Base-by-base conservation (phyloP, 2,888 invertebrate species). In the Trissolcus japonicus region DNA sequence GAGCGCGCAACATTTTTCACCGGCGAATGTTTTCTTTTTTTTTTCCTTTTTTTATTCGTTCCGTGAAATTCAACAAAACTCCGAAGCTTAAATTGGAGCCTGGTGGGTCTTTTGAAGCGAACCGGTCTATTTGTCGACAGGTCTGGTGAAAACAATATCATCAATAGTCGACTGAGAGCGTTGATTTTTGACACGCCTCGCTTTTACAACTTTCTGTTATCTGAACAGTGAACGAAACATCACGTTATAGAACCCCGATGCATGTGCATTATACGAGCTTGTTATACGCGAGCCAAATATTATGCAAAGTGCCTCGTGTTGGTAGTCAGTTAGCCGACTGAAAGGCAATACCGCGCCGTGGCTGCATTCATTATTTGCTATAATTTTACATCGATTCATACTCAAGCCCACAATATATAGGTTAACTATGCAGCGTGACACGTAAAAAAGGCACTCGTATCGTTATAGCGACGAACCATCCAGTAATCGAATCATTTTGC, bases 211-310 rank as follows among this genome's bases (percentile, higher is more conserved):
- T 71, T 76, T 71, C 53, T 76, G 76, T 71, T 76, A 75, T 67
- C 68, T 35, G 35, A 35, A 35, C 35, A 35, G 71, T 76, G 73
- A 79, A 78, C 71, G 78, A 79, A 81, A 80, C 79, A 83, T 80
- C 76, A 68, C 68, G 56, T 53, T 75, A 69, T 80, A 77, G 76
- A 76, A 48, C 75, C n/a, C 66, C 69, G 62, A 48, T 66, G 69
- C 74, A 63, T 78, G 66, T 61, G 53, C 67, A 75, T 82, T 82
- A 82, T 82, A 82, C 80, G 67, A 76, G 73, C 81, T 82, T 79
- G 83, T 85, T 84, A 74, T 78, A 83, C 80, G 82, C 79, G 81
- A 83, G 82, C 80, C 81, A 82, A 82, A 84, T 84, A 84, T 85
- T 83, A 83, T 84, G 84, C 83, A 84, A 85, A 85, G 80, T 82